Base-by-base conservation (phyloP, 2,113 vertebrate genomes). In the Clupea harengus region DNA sequence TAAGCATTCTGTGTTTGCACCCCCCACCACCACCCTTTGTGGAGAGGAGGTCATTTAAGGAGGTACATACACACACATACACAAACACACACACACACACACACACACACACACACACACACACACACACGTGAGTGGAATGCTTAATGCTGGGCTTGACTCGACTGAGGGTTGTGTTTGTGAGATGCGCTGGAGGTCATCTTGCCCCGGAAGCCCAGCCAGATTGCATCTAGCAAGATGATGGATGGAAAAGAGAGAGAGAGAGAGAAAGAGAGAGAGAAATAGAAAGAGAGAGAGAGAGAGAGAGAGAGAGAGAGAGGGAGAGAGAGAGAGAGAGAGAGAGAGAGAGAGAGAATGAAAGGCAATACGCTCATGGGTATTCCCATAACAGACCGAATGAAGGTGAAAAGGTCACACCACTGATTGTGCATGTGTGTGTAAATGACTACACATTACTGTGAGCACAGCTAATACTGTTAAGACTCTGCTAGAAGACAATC, bases 1-100 rank as follows among this genome's bases (percentile, higher is more conserved):
- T 22, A 47, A 87, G 84, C 82, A 83, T 78, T 84, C 78, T 52
- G 83, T 72, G 7, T 64, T 75, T 17, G 28, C 49, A 18, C 15
- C 15, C 60, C 57, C 15, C 17, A 49, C 32, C n/a, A 13, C 52
- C 32, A 28, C 7, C 64, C 64, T 67, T 67, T n/a, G 64, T n/a
- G 64, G 28, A 67, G n/a, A n/a, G 57, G 4, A 67, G 57, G 64
- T 67, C 64, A 67, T 6, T 25, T 6, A 25, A 25, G 39, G 20
- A 67, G n/a, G 57, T 3, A 25, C 57, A 64, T 8, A 64, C 20
- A n/a, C 57, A 64, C 57, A 64, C 20, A 64, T 0, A n/a, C 20
- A n/a, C 57, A 64, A 8, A 25, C n/a, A 78, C 64, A 15, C 81
- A 81, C 54, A 45, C 6, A 45, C 45, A 82, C 46, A 87, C 52